Evolutionary conservation across 2,888 invertebrate genomes (phyloP).

Genomic region (Andrena marginata): DNA sequence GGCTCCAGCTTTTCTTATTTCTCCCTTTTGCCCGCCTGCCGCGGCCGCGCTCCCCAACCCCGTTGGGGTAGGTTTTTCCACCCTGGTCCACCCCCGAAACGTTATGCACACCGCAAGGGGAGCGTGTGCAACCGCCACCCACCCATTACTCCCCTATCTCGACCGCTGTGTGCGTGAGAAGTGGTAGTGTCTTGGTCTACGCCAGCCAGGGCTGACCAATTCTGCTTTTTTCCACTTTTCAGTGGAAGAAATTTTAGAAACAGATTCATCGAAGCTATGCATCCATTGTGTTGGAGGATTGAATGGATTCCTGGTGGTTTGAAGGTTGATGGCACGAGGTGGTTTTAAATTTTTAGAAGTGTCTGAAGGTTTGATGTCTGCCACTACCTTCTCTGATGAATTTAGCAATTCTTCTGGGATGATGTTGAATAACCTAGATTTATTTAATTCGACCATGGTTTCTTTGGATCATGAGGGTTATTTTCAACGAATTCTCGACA

Average conservation of each 20-base stretch:
- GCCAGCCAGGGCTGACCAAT: slow-evolving; percentile 5
- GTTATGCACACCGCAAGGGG: slow-evolving; percentile 12
- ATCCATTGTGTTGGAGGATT: background rate
- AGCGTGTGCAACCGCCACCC: slow-evolving; percentile 14
- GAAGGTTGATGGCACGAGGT: too few species aligned
- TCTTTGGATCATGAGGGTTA: too few species aligned
- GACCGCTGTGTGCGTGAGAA: background rate
- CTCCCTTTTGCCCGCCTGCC: slow-evolving; percentile 75
- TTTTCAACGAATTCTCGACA: too few species aligned
- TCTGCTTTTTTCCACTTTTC: slow-evolving; percentile 13
- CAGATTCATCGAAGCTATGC: slow-evolving; percentile 5
- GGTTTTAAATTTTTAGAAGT: too few species aligned
- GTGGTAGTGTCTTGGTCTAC: background rate
- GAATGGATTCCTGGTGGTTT: too few species aligned
- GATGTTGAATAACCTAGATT: too few species aligned
- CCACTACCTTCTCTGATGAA: too few species aligned
- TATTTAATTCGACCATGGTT: too few species aligned
- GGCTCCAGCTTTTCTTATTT: slow-evolving; percentile 77
- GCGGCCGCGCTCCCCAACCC: slow-evolving; percentile 67
- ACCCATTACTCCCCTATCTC: background rate
- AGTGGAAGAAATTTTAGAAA: background rate
- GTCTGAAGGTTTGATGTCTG: too few species aligned
- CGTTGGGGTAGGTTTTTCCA: slow-evolving; percentile 81
- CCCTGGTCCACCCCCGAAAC: slow-evolving; percentile 56
- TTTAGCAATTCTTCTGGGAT: too few species aligned